Conservation (phyloP, 2,113 vertebrate genomes). For the Neopipo cinnamomea region DNA sequence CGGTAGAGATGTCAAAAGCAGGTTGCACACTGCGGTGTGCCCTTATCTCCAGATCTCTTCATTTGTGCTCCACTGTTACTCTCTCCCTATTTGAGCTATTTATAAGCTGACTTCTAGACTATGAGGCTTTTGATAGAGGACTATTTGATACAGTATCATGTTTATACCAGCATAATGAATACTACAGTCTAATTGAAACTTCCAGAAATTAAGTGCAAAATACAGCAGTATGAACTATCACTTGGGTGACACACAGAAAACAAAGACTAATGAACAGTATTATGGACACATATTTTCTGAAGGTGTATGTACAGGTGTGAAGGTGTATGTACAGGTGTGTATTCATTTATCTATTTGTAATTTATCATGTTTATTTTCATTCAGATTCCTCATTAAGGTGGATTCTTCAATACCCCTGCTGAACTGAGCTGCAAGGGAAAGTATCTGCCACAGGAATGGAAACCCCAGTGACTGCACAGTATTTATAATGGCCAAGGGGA, state of each 20-base stretch:
- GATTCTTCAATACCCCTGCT: background rate
- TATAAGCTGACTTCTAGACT: background rate
- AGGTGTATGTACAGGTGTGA: background rate
- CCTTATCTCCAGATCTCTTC: background rate
- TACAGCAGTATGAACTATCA: background rate
- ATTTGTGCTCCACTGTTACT: background rate
- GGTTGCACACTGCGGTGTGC: background rate
- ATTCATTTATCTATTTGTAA: background rate
- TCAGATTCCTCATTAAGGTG: background rate
- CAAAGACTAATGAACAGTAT: background rate
- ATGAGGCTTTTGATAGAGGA: background rate
- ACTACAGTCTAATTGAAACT: background rate
- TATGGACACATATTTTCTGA: background rate
- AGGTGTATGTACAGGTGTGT: background rate
- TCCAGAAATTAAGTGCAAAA: background rate
- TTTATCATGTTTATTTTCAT: background rate
- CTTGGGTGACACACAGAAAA: background rate
- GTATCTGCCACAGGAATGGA: background rate
- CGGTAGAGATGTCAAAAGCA: background rate
- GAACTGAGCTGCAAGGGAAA: background rate
- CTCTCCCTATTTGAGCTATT: background rate
- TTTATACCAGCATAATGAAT: background rate
- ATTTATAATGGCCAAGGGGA: background rate
- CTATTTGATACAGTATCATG: accelerated
- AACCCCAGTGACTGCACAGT: background rate